phyloP scores from a whole-genome alignment of 2,888 invertebrate species.

The Meloe dianella region DNA sequence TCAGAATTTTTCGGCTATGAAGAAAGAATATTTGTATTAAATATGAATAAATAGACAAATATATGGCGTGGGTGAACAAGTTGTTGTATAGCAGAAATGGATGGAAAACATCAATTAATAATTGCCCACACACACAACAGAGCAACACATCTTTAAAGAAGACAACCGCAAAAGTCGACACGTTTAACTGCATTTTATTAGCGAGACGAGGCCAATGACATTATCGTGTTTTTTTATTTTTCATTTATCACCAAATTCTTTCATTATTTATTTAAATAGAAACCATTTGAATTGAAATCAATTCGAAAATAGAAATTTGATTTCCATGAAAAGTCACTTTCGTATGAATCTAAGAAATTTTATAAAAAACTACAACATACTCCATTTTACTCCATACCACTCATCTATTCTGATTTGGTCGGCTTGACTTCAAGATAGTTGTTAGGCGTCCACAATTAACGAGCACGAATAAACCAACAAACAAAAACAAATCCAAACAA shows the following conservation, averaged over 20 bases:
- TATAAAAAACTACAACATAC: no score
- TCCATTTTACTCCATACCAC: no score
- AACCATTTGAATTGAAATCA: no score
- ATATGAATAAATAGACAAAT: background rate
- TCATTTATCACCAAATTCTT: background rate
- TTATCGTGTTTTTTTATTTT: background rate
- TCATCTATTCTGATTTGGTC: no score
- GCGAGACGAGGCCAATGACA: slow-evolving; percentile 19
- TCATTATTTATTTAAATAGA: no score
- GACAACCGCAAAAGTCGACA: slow-evolving; percentile 18
- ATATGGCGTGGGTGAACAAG: slow-evolving; percentile 12
- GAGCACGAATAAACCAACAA: no score
- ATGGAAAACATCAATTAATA: slow-evolving; percentile 27
- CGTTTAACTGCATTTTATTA: slow-evolving; percentile 21
- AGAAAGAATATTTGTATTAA: background rate
- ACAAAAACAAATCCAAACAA: no score
- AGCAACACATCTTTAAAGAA: background rate
- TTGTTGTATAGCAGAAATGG: slow-evolving; percentile 21
- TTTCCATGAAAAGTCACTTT: no score
- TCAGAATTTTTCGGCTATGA: background rate
- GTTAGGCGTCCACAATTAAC: no score
- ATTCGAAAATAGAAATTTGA: no score
- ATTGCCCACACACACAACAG: slow-evolving; percentile 22
- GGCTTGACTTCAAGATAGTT: no score
- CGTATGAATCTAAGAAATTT: no score